Evolutionary conservation across 1,140 invertebrate genomes (phyloP), one percentile per base, ranked within the genome.

Genomic region (Heterodera schachtii): DNA sequence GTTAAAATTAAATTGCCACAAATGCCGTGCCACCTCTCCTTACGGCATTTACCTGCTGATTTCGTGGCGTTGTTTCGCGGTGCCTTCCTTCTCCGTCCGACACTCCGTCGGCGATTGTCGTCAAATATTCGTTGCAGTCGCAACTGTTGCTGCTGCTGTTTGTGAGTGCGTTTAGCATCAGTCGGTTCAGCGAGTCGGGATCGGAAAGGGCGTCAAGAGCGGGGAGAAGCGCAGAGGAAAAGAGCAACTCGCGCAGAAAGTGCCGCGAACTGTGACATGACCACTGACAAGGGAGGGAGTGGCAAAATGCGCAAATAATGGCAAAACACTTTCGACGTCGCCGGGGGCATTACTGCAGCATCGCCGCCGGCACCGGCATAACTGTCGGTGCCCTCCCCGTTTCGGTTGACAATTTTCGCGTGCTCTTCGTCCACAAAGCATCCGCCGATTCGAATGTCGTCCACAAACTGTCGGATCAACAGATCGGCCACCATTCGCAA

Each of bases 241-340:
- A 49, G 2, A 87, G 46, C 8, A 86, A 73, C 76, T 86, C 86
- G n/a, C 86, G 74, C 9, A 86, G 47, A 64, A 86, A 83, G 78
- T 86, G 86, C 6, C 86, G 84, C 77, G 84, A 88, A 75, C 74
- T 79, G 9, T 87, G 78, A 57, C 86, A 86, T 2, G 85, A 85
- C 85, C 85, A 86, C 31, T 78, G 43, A 13, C 13, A 76, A 2
- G 31, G 9, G 21, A 41, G 3, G 13, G 2, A 47, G 52, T 60
- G 11, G 52, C 16, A n/a, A 75, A 75, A 74, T 3, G 44, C 21
- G 57, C 0, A 74, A 9, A 3, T 0, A 19, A 75, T 57, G 57
- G 41, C 16, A 52, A 21, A 52, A 60, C 43, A 76, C 57, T 52
- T 52, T 66, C 47, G 57, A 21, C 44, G 75, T 44, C 66, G 77